phyloP scores from a whole-genome alignment of 2,797 vertebrate genomes.

The Pogoniulus pusillus region DNA sequence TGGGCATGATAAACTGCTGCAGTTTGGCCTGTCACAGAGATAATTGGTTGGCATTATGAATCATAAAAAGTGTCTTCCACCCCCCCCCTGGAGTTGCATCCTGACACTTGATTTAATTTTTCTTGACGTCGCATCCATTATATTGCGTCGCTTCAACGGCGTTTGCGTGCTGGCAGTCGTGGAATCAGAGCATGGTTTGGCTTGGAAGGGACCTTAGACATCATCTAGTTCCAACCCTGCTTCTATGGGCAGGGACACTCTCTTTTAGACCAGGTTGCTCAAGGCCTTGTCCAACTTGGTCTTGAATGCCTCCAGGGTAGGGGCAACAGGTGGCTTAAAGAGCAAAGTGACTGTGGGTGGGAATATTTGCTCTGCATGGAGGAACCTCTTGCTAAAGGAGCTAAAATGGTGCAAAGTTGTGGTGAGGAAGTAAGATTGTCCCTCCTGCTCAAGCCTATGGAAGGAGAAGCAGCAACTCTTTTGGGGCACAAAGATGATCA shows the following conservation, averaged over 20 bases:
- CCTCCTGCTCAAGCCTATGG: neutral
- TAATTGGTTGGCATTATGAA: constrained; percentile 38
- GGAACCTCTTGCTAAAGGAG: neutral
- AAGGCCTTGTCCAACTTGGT: too few relatives aligned
- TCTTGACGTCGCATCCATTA: neutral
- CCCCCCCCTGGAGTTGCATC: neutral
- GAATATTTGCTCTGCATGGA: neutral
- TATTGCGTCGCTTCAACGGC: neutral
- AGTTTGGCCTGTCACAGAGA: neutral
- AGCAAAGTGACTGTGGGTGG: neutral
- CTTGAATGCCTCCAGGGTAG: too few relatives aligned
- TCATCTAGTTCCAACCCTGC: too few relatives aligned
- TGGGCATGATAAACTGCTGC: constrained; percentile 12
- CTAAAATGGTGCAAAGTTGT: accelerated
- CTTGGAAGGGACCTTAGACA: too few relatives aligned
- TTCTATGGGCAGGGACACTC: too few relatives aligned
- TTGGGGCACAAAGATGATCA: too few relatives aligned
- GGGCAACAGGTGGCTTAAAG: neutral
- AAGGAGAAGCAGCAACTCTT: neutral
- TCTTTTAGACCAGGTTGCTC: too few relatives aligned
- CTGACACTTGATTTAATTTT: constrained; percentile 49
- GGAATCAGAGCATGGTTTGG: too few relatives aligned
- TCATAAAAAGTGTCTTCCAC: constrained; percentile 18
- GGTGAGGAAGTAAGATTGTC: neutral
- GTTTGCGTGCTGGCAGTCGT: neutral